Base-by-base conservation (phyloP, 2,888 invertebrate genomes). In the Crocallis elinguaria region DNA sequence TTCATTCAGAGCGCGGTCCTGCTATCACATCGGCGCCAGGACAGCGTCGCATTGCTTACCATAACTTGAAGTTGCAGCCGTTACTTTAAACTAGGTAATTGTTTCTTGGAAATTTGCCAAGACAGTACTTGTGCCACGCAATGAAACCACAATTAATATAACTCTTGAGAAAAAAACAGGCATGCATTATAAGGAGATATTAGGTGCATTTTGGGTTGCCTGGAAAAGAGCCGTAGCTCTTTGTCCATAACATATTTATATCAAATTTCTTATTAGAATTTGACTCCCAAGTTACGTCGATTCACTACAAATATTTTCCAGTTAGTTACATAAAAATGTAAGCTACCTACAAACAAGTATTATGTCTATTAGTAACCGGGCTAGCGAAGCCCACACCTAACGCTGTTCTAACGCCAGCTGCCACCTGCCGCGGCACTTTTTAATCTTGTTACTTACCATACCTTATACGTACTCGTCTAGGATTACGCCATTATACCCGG, bases 361-460 rank as follows among this genome's bases (percentile, higher is more conserved):
- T 36, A 37, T 16, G n/a, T 23, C 44, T 33, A 52, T 53, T 46
- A 48, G 32, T 48, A 32, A 23, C 29, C 19, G 9, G 29, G 29
- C 29, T 38, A 51, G 56, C 27, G 64, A 67, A 71, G 72, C 66
- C 70, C 62, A 67, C 66, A 68, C 64, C 88, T 87, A 88, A 86
- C 83, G 75, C 77, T 72, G 75, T 84, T 87, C 89, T 88, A 88
- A 86, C 78, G 73, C 81, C 79, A 77, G 71, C 74, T 77, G 82
- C 81, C 88, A 86, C 86, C 88, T 87, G 88, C 79, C 81, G 77
- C 77, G 76, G 77, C 60, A 72, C 78, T 86, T 87, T 90, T 88
- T 88, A 88, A 88, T 89, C 88, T 85, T 82, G 80, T 90, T 87
- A 86, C 85, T 82, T 82, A 81, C 85, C 82, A 81, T 82, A 75